Evolutionary conservation across 2,797 vertebrate genomes (phyloP), one percentile per base, ranked within the genome.

Genomic region (Oreochromis grahami): DNA sequence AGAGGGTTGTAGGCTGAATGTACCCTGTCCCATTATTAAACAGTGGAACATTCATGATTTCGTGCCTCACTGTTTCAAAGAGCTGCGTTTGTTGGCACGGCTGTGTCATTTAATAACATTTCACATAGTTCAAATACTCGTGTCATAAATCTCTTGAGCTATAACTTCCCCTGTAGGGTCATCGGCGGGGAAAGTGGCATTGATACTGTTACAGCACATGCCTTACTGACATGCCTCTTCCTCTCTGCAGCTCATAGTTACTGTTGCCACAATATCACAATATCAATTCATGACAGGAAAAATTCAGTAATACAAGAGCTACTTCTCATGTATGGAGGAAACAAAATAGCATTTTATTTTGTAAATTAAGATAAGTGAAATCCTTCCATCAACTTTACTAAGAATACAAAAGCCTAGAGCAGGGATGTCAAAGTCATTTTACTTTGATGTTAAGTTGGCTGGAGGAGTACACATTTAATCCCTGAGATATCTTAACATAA

Each of bases 31-130:
- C 26, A 24, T 14, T 17, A 17, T 5, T 17, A 13, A 58, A 45
- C 51, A 32, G 3, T n/a, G 19, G 26, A 15, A 41, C 41, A 32
- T 29, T 8, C 2, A 26, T n/a, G 29, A 60, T 52, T 53, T 80
- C 45, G 2, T 91, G 78, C 81, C 77, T 84, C 76, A 78, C 53
- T 34, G 45, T 81, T 86, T 76, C 74, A 48, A 76, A 34, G 60
- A 14, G 52, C 7, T 21, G 14, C 7, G 38, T 48, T 76, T 84
- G 58, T 63, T 84, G 72, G 11, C 78, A 76, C 11, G 1, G 13
- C 55, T 34, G 19, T 55, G 43, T 43, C 38, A 76, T 65, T 55
- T 48, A 70, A 78, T 70, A 36, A 80, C 45, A 76, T 78, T 60
- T 63, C 11, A 60, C 29, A 82, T 76, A 12, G 21, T 74, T 32